Evolutionary conservation across 2,888 invertebrate genomes (phyloP), one percentile per base, ranked within the genome.

Genomic region (Drosophila quinaria): DNA sequence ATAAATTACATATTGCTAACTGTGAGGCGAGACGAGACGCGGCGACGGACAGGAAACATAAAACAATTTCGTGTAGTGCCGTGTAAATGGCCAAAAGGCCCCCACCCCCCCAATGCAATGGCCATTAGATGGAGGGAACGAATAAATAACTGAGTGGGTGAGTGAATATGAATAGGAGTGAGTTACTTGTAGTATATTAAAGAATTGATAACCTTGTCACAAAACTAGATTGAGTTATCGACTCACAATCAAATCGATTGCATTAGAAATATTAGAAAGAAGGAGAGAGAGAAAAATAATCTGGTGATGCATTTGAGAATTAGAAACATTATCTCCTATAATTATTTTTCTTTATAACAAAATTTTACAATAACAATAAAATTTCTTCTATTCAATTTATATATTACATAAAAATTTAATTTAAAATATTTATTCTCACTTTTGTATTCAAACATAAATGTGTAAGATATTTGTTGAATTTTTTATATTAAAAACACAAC

Each of bases 1-100:
- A 80, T 80, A 80, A 80, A 80, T 80, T 78, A 80, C 82, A 80
- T 78, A 80, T 81, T 75, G 80, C 70, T 70, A 63, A 29, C 52
- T 13, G 52, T 10, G 42, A 29, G 58, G 44, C 58, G 58, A 47
- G 46, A 44, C 42, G 44, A 15, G 11, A 35, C 25, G 58, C 65
- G 33, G 52, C 65, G 65, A 29, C 52, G 64, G 39, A 19, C 64
- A 55, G 64, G 64, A 67, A 77, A 74, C 81, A 79, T 79, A 79
- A 80, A 79, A 79, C 74, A 81, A 80, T 81, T 78, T 80, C 64
- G 59, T 81, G 81, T 80, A 60, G 78, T 80, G 78, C 70, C 81
- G 81, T 77, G 81, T 68, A 78, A 80, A 79, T 77, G 73, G 51
- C 41, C 54, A 64, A 47, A 22, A 11, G 44, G 35, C 50, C 35